phyloP scores from a whole-genome alignment of 2,888 invertebrate genomes.

The Cephus sareptanus region DNA sequence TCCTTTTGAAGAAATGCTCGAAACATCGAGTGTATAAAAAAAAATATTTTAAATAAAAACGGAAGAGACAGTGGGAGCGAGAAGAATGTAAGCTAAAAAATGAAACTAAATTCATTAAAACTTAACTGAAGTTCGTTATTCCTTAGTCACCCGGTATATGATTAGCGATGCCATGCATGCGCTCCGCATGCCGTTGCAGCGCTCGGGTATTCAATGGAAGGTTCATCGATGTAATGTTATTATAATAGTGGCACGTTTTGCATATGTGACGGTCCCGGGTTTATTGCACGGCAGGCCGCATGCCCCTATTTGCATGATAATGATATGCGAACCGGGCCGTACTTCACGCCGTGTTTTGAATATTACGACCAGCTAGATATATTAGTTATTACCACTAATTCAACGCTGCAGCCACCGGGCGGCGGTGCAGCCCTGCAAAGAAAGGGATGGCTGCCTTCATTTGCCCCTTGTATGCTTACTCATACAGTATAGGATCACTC shows the following conservation, averaged over 20 bases:
- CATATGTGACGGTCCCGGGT: slow-evolving; percentile 47
- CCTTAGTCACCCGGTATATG: slow-evolving; percentile 38
- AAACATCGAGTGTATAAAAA: no score
- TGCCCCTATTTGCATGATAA: slow-evolving; percentile 57
- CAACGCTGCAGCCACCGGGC: slow-evolving; percentile 26
- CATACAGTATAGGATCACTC: no score
- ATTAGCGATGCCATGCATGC: slow-evolving; percentile 59
- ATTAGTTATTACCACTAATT: slow-evolving; percentile 57
- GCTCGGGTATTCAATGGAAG: slow-evolving; percentile 56
- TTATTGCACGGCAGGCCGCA: slow-evolving; percentile 28
- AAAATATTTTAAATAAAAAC: no score
- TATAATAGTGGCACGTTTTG: slow-evolving; percentile 62
- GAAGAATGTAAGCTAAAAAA: slow-evolving; percentile 19
- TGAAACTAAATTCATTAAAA: slow-evolving; percentile 12
- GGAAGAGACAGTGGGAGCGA: slow-evolving; percentile 19
- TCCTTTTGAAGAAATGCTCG: no score
- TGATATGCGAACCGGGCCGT: slow-evolving; percentile 53
- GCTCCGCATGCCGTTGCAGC: slow-evolving; percentile 22
- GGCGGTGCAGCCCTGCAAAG: background rate
- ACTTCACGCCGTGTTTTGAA: slow-evolving; percentile 53
- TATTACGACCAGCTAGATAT: slow-evolving; percentile 46
- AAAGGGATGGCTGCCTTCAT: background rate
- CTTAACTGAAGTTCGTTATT: no score
- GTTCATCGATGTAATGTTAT: slow-evolving; percentile 63
- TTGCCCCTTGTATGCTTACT: no score